A percentile compares a stretch with the other conserved stretches of the same genome.
phyloP scores from a whole-genome alignment of 2,888 invertebrate genomes.

The Sericinus montela region DNA sequence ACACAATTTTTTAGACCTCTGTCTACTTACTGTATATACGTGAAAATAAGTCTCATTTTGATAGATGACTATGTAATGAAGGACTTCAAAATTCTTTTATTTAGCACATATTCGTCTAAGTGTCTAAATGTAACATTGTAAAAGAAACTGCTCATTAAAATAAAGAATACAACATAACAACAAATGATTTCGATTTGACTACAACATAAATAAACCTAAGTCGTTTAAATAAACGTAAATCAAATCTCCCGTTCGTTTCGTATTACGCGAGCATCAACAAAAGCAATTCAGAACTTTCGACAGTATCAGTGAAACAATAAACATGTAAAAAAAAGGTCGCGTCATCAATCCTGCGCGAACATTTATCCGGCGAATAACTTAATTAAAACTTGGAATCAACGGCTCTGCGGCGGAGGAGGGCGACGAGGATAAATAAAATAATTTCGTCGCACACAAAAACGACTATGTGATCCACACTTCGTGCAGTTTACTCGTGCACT shows the following conservation, averaged over 20 bases:
- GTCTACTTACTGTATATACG: too few species aligned
- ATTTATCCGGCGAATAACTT: slow-evolving; percentile 66
- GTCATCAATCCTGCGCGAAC: slow-evolving; percentile 30
- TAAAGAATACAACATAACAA: too few species aligned
- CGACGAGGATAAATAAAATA: slow-evolving; percentile 67
- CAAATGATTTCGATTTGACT: neutral
- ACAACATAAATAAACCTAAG: neutral
- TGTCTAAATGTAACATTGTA: too few species aligned
- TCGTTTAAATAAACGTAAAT: slow-evolving; percentile 1
- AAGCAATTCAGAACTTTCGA: slow-evolving; percentile 9
- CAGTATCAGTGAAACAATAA: slow-evolving; percentile 13
- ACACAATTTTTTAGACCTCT: too few species aligned
- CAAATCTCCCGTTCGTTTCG: neutral
- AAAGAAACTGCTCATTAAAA: too few species aligned
- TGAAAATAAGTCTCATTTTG: too few species aligned
- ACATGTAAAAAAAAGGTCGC: neutral
- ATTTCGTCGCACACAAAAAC: slow-evolving; percentile 42
- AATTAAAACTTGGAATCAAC: slow-evolving; percentile 64
- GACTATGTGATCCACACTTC: slow-evolving; percentile 18
- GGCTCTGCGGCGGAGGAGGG: slow-evolving; percentile 42
- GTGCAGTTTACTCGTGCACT: slow-evolving; percentile 3
- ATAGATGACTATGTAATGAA: too few species aligned
- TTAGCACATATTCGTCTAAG: too few species aligned
- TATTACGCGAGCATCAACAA: slow-evolving; percentile 7
- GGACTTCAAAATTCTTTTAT: too few species aligned